Percentiles rank a stretch among this genome's conserved stretches.
Evolutionary conservation across 2,888 invertebrate genomes (phyloP).

Genomic region (Blera fallax): DNA sequence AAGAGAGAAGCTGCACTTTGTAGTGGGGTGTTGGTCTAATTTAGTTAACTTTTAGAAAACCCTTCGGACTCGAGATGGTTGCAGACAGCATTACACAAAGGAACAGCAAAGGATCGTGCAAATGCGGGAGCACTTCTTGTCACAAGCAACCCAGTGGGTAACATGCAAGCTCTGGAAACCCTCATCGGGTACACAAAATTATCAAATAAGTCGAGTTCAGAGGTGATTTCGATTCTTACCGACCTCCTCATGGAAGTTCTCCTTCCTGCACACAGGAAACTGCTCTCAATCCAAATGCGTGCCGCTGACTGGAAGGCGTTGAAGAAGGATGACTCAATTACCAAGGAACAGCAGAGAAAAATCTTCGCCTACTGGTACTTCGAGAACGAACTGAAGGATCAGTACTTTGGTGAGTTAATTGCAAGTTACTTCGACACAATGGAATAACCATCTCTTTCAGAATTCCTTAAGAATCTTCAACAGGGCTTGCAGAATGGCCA

Average conservation of each 20-base stretch:
- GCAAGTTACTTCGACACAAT: background rate
- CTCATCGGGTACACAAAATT: conserved; percentile 79
- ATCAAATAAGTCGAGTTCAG: conserved; percentile 80
- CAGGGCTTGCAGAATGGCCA: conserved; percentile 80
- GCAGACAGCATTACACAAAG: conserved; percentile 81
- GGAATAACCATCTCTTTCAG: conserved; percentile 62
- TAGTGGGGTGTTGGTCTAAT: background rate
- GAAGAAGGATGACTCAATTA: conserved; percentile 76
- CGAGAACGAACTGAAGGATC: conserved; percentile 92
- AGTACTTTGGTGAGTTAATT: conserved; percentile 84
- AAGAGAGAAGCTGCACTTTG: background rate
- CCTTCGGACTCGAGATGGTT: conserved; percentile 81
- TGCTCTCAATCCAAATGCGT: conserved; percentile 78
- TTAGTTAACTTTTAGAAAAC: conserved; percentile 76
- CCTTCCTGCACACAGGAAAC: conserved; percentile 79
- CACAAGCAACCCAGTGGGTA: conserved; percentile 80
- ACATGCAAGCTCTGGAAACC: conserved; percentile 79
- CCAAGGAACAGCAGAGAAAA: conserved; percentile 86
- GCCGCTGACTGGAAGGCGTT: conserved; percentile 80
- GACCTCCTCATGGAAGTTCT: conserved; percentile 80
- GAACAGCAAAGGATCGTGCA: conserved; percentile 81
- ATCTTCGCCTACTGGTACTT: conserved; percentile 92
- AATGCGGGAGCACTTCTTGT: conserved; percentile 81
- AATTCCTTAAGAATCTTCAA: conserved; percentile 80
- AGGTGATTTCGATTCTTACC: conserved; percentile 78